phyloP scores from a whole-genome alignment of 2,888 invertebrate genomes.

The Cephus sareptanus region DNA sequence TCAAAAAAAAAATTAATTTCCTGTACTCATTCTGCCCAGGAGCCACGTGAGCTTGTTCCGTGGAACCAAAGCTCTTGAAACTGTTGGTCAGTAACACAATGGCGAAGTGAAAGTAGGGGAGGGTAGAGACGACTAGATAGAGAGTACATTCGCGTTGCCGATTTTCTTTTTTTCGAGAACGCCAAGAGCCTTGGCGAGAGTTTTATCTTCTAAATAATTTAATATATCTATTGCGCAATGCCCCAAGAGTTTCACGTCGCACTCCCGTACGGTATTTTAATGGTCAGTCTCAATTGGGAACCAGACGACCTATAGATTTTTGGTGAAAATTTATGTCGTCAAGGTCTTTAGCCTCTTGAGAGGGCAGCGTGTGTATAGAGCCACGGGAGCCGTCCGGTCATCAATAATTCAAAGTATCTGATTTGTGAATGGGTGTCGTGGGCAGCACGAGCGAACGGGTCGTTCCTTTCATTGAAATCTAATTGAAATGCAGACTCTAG shows the following conservation, averaged over 20 bases:
- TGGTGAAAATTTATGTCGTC: neutral
- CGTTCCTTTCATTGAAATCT: slow-evolving; percentile 55
- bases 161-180: neutral
- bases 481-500: slow-evolving; percentile 51
- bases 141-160: neutral
- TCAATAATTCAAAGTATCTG: slow-evolving; percentile 37
- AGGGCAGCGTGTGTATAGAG: neutral
- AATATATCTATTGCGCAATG: neutral
- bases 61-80: neutral
- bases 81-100: slow-evolving; percentile 41
- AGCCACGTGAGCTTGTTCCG: neutral
- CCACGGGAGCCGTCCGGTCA: neutral
- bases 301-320: neutral
- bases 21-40: neutral
- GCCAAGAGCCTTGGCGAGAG: neutral
- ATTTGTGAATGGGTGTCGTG: slow-evolving; percentile 53
- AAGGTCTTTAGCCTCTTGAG: neutral
- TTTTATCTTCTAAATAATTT: neutral
- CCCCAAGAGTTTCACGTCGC: neutral
- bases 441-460: slow-evolving; percentile 42
- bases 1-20: neutral
- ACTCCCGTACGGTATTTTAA: neutral
- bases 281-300: neutral
- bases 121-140: neutral
- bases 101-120: slow-evolving; percentile 39